A percentile compares a stretch with the other conserved stretches of the same genome.
These are phyloP conservation scores for Trachelus troglodyta DNA, from an alignment of 2,888 invertebrate species.

Conservation along the genomic window DNA sequence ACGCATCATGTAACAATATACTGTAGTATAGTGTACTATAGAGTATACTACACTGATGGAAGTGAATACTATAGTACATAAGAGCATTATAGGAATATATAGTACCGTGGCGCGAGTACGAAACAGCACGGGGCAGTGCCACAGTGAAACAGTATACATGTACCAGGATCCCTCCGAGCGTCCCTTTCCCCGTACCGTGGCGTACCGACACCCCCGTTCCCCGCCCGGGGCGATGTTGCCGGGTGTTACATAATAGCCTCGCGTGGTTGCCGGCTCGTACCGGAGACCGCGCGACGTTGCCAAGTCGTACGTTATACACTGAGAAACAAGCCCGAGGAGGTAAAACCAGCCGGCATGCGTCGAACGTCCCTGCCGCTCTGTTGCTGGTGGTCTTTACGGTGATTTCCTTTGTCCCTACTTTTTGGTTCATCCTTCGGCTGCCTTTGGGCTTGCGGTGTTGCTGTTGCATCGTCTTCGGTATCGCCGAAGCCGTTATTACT, in stretches of 20 bases:
- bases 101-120: not conserved
- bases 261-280: slow-evolving; percentile 28
- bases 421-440: not conserved
- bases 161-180: not conserved
- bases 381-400: slow-evolving; percentile 43
- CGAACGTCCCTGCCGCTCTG: slow-evolving; percentile 38
- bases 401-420: slow-evolving; percentile 42
- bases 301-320: slow-evolving; percentile 28
- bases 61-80: no score
- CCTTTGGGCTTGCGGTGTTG: not conserved
- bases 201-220: slow-evolving; percentile 31
- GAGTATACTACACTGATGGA: no score
- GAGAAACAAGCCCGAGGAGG: slow-evolving; percentile 1
- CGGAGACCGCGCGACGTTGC: slow-evolving; percentile 42
- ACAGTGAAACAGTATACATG: no score
- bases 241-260: slow-evolving; percentile 64
- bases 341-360: not conserved
- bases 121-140: not conserved
- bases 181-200: slow-evolving; percentile 30
- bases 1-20: no score
- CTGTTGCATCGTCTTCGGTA: not conserved
- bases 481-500: not conserved
- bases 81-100: no score
- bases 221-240: slow-evolving; percentile 53
- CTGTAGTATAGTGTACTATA: no score